Conservation (phyloP, 2,113 vertebrate species). For the Struthidea cinerea region DNA sequence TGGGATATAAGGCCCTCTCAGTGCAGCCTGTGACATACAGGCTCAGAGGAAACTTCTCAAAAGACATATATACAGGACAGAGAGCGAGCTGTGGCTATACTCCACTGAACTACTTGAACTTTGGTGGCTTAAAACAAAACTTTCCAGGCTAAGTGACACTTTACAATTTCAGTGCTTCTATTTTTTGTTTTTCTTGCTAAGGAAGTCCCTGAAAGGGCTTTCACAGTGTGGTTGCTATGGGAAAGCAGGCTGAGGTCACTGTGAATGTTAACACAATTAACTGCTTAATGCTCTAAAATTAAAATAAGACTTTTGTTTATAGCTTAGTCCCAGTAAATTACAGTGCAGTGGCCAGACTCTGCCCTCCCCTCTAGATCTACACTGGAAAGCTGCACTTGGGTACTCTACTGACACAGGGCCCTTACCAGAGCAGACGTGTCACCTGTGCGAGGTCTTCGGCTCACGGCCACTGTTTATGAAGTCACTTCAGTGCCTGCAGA, state of each 20-base stretch:
- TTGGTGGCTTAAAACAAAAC: background rate
- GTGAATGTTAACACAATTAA: background rate
- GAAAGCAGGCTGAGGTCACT: background rate
- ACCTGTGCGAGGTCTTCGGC: background rate
- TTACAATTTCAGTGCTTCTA: background rate
- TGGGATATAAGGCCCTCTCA: background rate
- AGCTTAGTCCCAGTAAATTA: background rate
- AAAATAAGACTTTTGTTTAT: background rate
- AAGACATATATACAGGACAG: background rate
- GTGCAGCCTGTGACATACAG: background rate
- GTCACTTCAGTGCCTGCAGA: background rate
- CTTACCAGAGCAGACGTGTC: background rate
- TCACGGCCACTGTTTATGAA: fast-evolving
- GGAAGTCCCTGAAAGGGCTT: background rate
- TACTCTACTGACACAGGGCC: background rate
- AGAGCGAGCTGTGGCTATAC: fast-evolving
- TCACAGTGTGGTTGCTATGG: background rate
- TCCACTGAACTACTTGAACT: background rate
- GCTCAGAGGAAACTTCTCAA: background rate
- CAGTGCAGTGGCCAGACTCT: background rate
- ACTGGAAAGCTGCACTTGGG: background rate
- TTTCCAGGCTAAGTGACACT: background rate
- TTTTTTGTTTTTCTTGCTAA: background rate
- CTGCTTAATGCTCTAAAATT: background rate
- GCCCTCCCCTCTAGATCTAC: background rate